Evolutionary conservation across 2,888 invertebrate species (phyloP).

Genomic region (Dicyrtoma fusca): DNA sequence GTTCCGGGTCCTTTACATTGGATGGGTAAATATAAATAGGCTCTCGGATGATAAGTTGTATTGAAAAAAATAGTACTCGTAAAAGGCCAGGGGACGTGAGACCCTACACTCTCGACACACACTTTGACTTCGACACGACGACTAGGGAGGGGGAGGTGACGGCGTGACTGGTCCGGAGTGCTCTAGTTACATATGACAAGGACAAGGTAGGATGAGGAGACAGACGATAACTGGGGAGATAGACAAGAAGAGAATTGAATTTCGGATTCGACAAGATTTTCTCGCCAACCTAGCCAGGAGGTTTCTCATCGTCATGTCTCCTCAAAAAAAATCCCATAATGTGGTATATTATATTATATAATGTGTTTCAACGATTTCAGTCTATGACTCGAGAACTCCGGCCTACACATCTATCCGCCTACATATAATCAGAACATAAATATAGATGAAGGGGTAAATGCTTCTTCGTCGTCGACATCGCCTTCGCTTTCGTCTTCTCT

Average conservation of each 20-base stretch:
- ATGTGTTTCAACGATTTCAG: slow-evolving; percentile 11
- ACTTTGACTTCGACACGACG: background rate
- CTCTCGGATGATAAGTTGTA: too few relatives aligned
- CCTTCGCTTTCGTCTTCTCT: too few relatives aligned
- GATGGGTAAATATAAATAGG: too few relatives aligned
- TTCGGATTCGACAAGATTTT: slow-evolving; percentile 34
- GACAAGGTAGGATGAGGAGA: slow-evolving; percentile 17
- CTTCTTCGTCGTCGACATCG: too few relatives aligned
- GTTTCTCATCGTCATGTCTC: slow-evolving; percentile 22
- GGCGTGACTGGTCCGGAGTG: slow-evolving; percentile 2
- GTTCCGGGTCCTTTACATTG: too few relatives aligned
- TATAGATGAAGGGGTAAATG: slow-evolving; percentile 8
- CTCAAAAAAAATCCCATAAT: slow-evolving; percentile 3
- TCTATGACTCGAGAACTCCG: slow-evolving; percentile 7
- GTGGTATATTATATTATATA: background rate
- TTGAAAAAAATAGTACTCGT: too few relatives aligned
- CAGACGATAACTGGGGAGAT: slow-evolving; percentile 23
- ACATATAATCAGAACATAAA: slow-evolving; percentile 5
- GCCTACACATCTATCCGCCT: background rate
- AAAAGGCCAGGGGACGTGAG: too few relatives aligned
- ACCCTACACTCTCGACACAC: too few relatives aligned
- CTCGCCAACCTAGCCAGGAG: slow-evolving; percentile 32
- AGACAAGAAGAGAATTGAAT: slow-evolving; percentile 35
- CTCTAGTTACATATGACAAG: background rate
- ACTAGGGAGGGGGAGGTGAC: background rate